Evolutionary conservation across 2,888 invertebrate genomes (phyloP), one percentile per base, ranked within the genome.

Genomic region (Entomobrya proxima): DNA sequence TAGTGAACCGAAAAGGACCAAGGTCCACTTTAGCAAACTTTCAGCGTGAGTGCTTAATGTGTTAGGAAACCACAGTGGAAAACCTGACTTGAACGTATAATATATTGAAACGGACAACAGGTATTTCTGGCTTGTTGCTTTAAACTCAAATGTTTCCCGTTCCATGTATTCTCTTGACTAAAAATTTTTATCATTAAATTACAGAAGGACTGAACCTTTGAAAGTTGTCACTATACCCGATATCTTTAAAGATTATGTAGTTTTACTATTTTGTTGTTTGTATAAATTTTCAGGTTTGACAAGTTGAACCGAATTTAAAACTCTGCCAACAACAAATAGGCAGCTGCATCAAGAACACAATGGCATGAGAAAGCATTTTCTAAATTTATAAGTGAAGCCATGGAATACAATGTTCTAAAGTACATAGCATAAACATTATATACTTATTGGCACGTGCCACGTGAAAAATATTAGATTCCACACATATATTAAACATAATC

Each of bases 1-100:
- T 67, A 85, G 79, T 79, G 85, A 79, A 85, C 85, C 85, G 85
- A 52, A 61, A 61, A 69, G 47, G 55, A 52, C 27, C 83, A 77
- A 84, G 83, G 84, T 78, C 84, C 78, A 69, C 30, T 40, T 40
- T 7, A 27, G 76, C 32, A 52, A 37, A 35, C 32, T 21, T 79
- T 77, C 35, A 69, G 1, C 64, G 21, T 7, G 37, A n/a, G 44
- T 40, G 15, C 44, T 40, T 40, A 15, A 11, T 11, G 44, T 30
- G 44, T 78, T 78, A 3, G 24, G 40, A 75, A 32, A 21, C 11
- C 35, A 55, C n/a, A 40, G 15, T 18, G 21, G 24, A 35, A 1
- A 74, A 21, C 9, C 7, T 74, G n/a, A 50, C 9, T 11, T 52
- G 40, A 67, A 27, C 15, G 27, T 58, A 27, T 5, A 15, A 27